Base-by-base conservation (phyloP, 2,797 vertebrate genomes). In the Oophaga sylvatica region DNA sequence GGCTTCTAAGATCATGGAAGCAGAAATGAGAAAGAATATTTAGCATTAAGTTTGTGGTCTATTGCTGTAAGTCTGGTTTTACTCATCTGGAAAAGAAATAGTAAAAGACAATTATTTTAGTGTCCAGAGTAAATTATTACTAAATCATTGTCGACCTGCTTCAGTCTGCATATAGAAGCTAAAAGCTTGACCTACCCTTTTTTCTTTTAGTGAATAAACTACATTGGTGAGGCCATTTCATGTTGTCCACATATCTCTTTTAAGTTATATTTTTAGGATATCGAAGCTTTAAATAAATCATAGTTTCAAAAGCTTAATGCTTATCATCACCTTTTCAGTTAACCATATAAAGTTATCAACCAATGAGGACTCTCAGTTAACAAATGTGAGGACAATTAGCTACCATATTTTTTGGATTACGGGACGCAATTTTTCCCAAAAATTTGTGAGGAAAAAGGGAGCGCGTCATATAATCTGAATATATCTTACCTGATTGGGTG, bases 31-130 rank as follows among this genome's bases (percentile, higher is more conserved):
- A 41, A 82, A 76, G 9, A 75, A 12, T 82, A 16, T 81, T 87
- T 71, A 29, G 53, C 83, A 71, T 12, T 80, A 76, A 73, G 53
- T 75, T 73, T 35, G 29, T 62, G 35, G 31, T 35, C 31, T 79
- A 9, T 26, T 79, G 65, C 15, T n/a, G 48, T 26, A 53, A 73
- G 76, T 80, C 82, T 88, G 82, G 45, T 63, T 85, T 88, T 80
- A 56, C 76, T 81, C 83, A 85, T 76, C 35, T 71, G 45, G 22
- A 11, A 81, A 45, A 35, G 20, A 53, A 70, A 75, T 15, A 6
- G 76, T 80, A 71, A 88, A 26, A 75, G 11, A 26, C n/a, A 59
- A 35, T 65, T 80, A 20, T 79, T 70, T 87, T 56, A 26, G 31
- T 80, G 41, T 83, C 63, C 35, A 84, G 48, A 78, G 48, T 26